Evolutionary conservation across 2,888 invertebrate genomes (phyloP), one percentile per base, ranked within the genome.

Genomic region (Romanomermis culicivorax): DNA sequence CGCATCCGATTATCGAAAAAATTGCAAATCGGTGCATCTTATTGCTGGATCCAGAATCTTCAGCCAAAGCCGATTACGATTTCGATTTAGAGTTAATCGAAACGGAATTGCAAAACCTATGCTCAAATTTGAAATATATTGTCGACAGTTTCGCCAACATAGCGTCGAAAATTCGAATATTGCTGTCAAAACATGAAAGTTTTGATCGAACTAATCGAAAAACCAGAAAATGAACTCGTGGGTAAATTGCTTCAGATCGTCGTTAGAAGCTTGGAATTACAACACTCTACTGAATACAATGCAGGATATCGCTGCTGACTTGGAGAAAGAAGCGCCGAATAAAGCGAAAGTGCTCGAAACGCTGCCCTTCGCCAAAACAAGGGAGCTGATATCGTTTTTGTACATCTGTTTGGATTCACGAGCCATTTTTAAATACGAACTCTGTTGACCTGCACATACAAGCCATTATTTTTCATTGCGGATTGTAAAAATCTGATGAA

Each of bases 361-460:
- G 23, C 7, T 45, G 23, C 45, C 45, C 17, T 45, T 45, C 23
- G 45, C 45, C 45, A 23, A n/a, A 11, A 45, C 17, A n/a, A 11
- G 45, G 45, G 17, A 11, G 7, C 11, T 45, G 45, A 11, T 45
- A n/a, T 4, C 11, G 4, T n/a, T 23, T 45, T 11, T 45, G 45
- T 23, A n/a, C 45, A 23, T 11, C 45, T 4, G 45, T 23, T 11
- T 45, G 45, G 45, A 23, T 45, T 11, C 45, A 45, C 23, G 17
- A 45, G 55, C 55, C 53, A 50, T 23, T n/a, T 4, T 7, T 45
- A 7, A 23, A 45, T 23, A 23, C 11, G 23, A 45, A 45, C 17
- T 36, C n/a, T n/a, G n/a, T n/a, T n/a, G n/a, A n/a, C n/a, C n/a
- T n/a, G n/a, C n/a, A n/a, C n/a, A n/a, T n/a, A n/a, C n/a, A n/a